Conservation (phyloP, 2,113 vertebrate genomes). For the Noturus placidus region DNA sequence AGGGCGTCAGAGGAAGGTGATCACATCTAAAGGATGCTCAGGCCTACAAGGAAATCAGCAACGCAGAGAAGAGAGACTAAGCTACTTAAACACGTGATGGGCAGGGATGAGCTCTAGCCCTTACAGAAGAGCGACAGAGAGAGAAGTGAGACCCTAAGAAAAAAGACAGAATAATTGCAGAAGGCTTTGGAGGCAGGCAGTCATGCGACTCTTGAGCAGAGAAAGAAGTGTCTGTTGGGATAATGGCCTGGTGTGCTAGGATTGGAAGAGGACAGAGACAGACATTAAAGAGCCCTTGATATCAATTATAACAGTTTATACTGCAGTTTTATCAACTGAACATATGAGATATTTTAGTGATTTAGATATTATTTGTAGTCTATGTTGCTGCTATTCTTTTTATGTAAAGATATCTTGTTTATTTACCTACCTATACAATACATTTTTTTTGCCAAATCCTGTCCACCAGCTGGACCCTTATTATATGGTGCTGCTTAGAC, state of each 20-base stretch:
- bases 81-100: constrained; percentile 96
- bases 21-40: constrained; percentile 92
- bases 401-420: background rate
- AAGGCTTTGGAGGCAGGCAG: constrained; percentile 69
- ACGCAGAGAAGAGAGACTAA: constrained; percentile 87
- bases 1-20: constrained; percentile 94
- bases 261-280: constrained; percentile 59
- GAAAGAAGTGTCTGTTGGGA: constrained; percentile 77
- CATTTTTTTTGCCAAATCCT: background rate
- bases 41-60: constrained; percentile 96
- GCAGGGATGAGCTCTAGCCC: constrained; percentile 84
- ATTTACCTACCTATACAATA: background rate
- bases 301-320: constrained; percentile 43
- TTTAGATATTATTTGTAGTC: constrained; percentile 38
- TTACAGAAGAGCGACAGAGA: constrained; percentile 75
- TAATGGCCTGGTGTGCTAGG: constrained; percentile 70
- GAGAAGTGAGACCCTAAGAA: constrained; percentile 19
- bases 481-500: background rate
- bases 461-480: background rate
- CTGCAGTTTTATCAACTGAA: constrained; percentile 43
- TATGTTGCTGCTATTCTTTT: background rate
- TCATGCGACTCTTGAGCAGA: constrained; percentile 74
- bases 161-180: constrained; percentile 40
- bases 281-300: constrained; percentile 34
- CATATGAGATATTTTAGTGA: constrained; percentile 44